phyloP scores from a whole-genome alignment of 2,888 invertebrate species.

The Heteromyza rotundicornis region DNA sequence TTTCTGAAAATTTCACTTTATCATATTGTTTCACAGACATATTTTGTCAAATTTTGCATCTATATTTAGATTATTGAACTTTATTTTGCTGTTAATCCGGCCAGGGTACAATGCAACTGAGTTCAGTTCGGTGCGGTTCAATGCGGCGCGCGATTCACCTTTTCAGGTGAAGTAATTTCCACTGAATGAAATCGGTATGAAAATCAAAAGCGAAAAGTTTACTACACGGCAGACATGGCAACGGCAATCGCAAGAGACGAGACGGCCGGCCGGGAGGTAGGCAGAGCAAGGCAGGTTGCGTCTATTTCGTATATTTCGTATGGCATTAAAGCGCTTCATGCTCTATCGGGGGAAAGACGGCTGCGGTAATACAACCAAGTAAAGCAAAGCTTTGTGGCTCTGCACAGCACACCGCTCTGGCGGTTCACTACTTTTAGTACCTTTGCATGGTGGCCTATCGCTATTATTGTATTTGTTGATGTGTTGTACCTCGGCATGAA shows the following conservation, averaged over 20 bases:
- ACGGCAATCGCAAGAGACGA: too few species aligned
- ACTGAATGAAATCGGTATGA: slow-evolving; percentile 54
- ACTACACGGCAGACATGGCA: too few species aligned
- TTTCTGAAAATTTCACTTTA: too few species aligned
- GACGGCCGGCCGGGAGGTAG: background rate
- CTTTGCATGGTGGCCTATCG: background rate
- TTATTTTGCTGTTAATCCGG: too few species aligned
- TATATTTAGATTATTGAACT: too few species aligned
- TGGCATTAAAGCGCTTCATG: background rate
- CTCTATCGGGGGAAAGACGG: background rate
- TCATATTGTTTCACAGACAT: too few species aligned
- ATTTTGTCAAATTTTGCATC: too few species aligned
- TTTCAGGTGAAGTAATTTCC: slow-evolving; percentile 59
- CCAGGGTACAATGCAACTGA: too few species aligned
- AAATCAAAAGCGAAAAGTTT: slow-evolving; percentile 39
- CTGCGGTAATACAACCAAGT: background rate
- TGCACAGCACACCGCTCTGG: background rate
- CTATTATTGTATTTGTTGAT: background rate
- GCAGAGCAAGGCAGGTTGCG: too few species aligned
- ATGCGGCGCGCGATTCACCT: slow-evolving; percentile 47
- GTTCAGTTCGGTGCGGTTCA: slow-evolving; percentile 3
- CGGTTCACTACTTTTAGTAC: background rate
- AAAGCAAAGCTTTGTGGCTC: background rate
- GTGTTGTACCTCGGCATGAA: background rate
- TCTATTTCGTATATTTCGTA: too few species aligned